Percentiles rank a stretch among this genome's conserved stretches.
phyloP scores from a whole-genome alignment of 92 coral and sea anemone genomes.

The Umimayanthus chanpuru region DNA sequence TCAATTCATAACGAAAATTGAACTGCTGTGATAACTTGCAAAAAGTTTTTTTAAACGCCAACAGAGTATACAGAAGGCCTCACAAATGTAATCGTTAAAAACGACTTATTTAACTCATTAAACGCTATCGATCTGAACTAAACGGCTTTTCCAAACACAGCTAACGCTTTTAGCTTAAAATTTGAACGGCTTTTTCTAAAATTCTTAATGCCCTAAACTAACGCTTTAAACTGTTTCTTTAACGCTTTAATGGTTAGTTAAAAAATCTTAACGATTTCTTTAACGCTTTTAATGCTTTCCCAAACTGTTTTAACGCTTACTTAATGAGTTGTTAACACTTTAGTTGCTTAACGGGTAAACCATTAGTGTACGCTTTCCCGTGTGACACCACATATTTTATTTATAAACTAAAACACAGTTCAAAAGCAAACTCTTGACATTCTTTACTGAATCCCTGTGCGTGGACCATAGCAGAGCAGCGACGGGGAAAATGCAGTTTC shows the following conservation, averaged over 20 bases:
- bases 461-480: too few species aligned
- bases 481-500: too few species aligned
- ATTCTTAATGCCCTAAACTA: conserved; percentile 3
- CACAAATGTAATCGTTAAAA: not conserved
- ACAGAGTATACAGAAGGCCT: not conserved
- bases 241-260: not conserved
- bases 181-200: too few species aligned
- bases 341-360: conserved; percentile 10
- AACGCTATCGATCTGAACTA: conserved; percentile 39
- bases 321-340: not conserved
- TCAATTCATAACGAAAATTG: conserved; percentile 33
- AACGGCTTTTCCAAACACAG: conserved; percentile 34
- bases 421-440: too few species aligned
- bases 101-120: conserved; percentile 14
- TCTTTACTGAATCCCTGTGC: too few species aligned
- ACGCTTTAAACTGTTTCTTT: not conserved
- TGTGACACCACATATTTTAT: conserved; percentile 8
- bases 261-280: conserved; percentile 4
- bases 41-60: too few species aligned
- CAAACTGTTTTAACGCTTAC: conserved; percentile 7
- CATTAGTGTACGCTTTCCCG: conserved; percentile 9
- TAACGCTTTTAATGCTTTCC: conserved; percentile 7
- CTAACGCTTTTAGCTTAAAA: too few species aligned
- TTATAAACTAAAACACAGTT: too few species aligned
- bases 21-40: too few species aligned